These are phyloP conservation scores for Varroa destructor DNA, from an alignment of 1,140 invertebrate genomes.

Conservation along the genomic window DNA sequence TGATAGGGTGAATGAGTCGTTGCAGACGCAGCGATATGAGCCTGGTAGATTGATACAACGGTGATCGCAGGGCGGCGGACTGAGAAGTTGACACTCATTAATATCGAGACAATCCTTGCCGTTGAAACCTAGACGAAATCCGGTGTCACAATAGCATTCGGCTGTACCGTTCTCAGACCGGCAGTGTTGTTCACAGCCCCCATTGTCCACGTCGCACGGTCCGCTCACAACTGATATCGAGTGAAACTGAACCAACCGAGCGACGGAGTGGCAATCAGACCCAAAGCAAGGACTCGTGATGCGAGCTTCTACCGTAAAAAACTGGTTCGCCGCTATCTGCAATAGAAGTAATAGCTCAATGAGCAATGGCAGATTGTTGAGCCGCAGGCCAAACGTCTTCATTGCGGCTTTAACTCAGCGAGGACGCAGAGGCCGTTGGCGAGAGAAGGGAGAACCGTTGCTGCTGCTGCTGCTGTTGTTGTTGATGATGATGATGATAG, in stretches of 20 bases:
- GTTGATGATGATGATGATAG: too few species aligned
- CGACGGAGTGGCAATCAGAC: constrained; percentile 3
- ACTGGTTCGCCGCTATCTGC: neutral
- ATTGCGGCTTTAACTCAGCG: neutral
- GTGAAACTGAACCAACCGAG: neutral
- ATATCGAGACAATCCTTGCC: constrained; percentile 25
- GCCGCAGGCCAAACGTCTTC: neutral
- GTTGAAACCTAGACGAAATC: constrained; percentile 11
- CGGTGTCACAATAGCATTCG: constrained; percentile 26
- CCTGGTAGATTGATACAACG: constrained; percentile 14
- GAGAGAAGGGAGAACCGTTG: too few species aligned
- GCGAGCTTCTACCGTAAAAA: neutral
- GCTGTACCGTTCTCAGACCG: neutral
- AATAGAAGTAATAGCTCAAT: neutral
- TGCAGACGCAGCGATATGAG: constrained; percentile 24
- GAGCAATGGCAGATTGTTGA: neutral
- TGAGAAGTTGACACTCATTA: constrained; percentile 8
- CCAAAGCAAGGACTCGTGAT: neutral
- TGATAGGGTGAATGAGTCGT: constrained; percentile 16
- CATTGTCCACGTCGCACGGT: constrained; percentile 30
- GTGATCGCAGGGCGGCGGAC: neutral
- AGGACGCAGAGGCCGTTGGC: too few species aligned
- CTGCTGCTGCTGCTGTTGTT: too few species aligned
- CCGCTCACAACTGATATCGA: neutral
- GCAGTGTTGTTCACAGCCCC: constrained; percentile 31